Evolutionary conservation across 1,140 invertebrate genomes (phyloP).

Genomic region (Liolophura sinensis): DNA sequence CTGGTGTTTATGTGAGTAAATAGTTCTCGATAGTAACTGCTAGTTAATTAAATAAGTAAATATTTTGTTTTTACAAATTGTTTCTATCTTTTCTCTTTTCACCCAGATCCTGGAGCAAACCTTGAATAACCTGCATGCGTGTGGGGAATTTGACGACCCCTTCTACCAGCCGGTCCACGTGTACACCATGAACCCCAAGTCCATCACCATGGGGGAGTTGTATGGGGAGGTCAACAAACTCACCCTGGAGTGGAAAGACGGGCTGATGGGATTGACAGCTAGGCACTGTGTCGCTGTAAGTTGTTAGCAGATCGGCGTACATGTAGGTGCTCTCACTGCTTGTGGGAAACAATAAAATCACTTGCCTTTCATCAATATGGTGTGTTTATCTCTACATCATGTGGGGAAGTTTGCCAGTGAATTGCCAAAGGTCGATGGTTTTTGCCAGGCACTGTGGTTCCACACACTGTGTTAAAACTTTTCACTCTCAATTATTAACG

Average conservation of each 20-base stretch:
- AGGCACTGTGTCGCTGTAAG: conserved; percentile 52
- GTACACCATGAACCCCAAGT: conserved; percentile 58
- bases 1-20: too few species aligned
- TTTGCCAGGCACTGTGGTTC: too few species aligned
- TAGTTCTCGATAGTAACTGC: too few species aligned
- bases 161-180: conserved; percentile 59
- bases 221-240: conserved; percentile 58
- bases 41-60: neutral
- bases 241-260: conserved; percentile 60
- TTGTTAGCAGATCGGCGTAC: conserved; percentile 1
- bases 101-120: conserved; percentile 48
- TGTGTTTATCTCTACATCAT: too few species aligned
- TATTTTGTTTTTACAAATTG: neutral
- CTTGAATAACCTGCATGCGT: conserved; percentile 45
- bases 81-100: conserved; percentile 13
- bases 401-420: too few species aligned
- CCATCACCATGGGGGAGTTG: conserved; percentile 60
- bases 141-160: conserved; percentile 31
- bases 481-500: too few species aligned
- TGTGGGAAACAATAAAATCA: too few species aligned
- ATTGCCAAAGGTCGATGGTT: too few species aligned
- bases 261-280: conserved; percentile 57
- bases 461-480: too few species aligned
- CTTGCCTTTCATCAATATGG: too few species aligned
- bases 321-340: neutral